Percentiles rank a stretch among this genome's conserved stretches.
Evolutionary conservation across 1,140 invertebrate genomes (phyloP).

Genomic region (Solenopsis fugax): DNA sequence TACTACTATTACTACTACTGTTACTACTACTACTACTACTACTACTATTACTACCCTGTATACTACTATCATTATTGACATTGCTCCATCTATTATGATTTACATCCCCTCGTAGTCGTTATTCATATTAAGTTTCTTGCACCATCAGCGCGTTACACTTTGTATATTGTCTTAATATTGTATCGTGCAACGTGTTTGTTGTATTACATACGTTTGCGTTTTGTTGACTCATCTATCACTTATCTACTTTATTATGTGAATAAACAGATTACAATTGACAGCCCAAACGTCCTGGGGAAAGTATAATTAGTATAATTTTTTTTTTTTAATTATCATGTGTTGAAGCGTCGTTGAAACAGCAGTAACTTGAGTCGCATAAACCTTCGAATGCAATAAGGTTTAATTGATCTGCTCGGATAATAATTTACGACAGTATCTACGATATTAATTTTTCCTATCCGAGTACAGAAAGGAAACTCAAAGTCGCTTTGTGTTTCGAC

Average conservation of each 20-base stretch:
- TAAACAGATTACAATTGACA: conserved; percentile 45
- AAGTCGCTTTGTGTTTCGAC: conserved; percentile 34
- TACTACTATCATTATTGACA: conserved; percentile 50
- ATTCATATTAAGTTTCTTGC: conserved; percentile 66
- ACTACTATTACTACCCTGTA: neutral
- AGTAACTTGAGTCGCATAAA: conserved; percentile 23
- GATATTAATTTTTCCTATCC: neutral
- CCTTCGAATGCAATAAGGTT: neutral
- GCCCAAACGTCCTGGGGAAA: conserved; percentile 3
- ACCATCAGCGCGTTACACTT: conserved; percentile 64
- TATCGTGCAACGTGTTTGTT: conserved; percentile 74
- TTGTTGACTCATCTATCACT: conserved; percentile 31
- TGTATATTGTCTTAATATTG: conserved; percentile 68
- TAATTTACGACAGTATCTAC: neutral
- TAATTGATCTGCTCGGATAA: neutral
- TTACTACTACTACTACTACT: conserved; percentile 37
- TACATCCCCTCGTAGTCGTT: conserved; percentile 49
- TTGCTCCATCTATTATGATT: conserved; percentile 27
- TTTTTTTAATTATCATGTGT: conserved; percentile 1
- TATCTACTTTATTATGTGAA: conserved; percentile 49
- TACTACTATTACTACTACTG: neutral
- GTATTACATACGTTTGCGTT: conserved; percentile 69
- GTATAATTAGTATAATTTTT: neutral
- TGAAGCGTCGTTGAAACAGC: neutral
- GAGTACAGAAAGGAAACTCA: neutral